Conservation (phyloP, 1,140 invertebrate genomes). For the Drosophila jambulina region DNA sequence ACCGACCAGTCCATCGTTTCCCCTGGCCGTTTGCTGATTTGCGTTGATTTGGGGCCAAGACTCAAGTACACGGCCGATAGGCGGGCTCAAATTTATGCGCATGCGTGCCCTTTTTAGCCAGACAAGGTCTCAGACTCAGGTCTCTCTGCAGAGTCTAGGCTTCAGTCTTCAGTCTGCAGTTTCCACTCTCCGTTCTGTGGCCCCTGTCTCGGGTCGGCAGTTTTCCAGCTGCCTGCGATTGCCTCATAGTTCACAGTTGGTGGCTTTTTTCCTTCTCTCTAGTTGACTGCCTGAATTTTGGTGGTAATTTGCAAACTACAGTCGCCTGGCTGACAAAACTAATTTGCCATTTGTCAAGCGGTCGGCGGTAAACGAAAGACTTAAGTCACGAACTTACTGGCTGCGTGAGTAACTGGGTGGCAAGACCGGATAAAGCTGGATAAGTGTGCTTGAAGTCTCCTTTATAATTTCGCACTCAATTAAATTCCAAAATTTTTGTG, state of each 20-base stretch:
- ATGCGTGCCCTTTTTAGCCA: constrained; percentile 65
- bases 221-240: constrained; percentile 34
- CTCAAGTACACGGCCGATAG: constrained; percentile 62
- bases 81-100: constrained; percentile 67
- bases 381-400: constrained; percentile 50
- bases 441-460: neutral
- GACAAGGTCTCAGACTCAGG: constrained; percentile 29
- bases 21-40: constrained; percentile 55
- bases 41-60: constrained; percentile 68
- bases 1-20: constrained; percentile 5
- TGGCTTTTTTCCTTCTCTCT: constrained; percentile 12
- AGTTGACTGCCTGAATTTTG: constrained; percentile 28
- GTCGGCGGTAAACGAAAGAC: constrained; percentile 46
- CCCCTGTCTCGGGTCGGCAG: constrained; percentile 17
- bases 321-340: constrained; percentile 40
- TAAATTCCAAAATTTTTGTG: constrained; percentile 7
- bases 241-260: constrained; percentile 42
- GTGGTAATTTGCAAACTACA: constrained; percentile 48
- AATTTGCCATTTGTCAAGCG: constrained; percentile 38
- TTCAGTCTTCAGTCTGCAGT: neutral
- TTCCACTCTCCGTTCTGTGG: constrained; percentile 1
- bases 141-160: neutral
- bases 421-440: constrained; percentile 7
- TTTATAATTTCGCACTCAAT: constrained; percentile 22
- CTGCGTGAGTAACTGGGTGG: constrained; percentile 14